phyloP scores from a whole-genome alignment of 2,113 vertebrate species.

The Candoia aspera region DNA sequence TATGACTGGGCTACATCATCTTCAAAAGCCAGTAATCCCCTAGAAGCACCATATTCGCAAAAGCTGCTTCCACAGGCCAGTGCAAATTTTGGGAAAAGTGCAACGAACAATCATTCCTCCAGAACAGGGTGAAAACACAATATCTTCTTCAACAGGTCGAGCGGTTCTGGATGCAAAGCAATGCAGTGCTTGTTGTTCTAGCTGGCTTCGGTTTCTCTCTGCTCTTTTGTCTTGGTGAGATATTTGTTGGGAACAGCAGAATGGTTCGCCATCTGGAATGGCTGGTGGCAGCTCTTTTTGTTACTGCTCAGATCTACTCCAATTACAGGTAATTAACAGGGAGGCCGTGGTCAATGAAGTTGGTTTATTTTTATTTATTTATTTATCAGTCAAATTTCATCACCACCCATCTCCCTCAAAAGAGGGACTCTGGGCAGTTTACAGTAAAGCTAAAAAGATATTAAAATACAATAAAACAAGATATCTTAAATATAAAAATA shows the following conservation, averaged over 20 bases:
- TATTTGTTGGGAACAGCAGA: constrained; percentile 58
- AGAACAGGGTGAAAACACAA: neutral
- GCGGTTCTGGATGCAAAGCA: constrained; percentile 96
- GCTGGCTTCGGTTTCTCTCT: constrained; percentile 84
- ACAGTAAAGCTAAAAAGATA: no score
- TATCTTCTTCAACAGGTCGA: constrained; percentile 81
- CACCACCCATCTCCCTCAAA: neutral
- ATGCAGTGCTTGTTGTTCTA: constrained; percentile 85
- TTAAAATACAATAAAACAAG: no score
- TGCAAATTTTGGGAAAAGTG: neutral
- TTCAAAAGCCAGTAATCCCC: neutral
- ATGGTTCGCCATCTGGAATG: constrained; percentile 76
- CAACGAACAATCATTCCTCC: neutral
- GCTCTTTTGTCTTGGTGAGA: constrained; percentile 61
- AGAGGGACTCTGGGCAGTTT: no score
- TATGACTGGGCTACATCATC: neutral
- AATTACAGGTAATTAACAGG: constrained; percentile 84
- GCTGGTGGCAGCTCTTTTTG: constrained; percentile 78
- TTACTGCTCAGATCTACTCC: constrained; percentile 77
- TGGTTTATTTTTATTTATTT: no score
- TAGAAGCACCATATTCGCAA: neutral
- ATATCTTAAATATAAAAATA: no score
- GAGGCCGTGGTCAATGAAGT: accelerated
- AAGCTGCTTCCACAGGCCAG: neutral
- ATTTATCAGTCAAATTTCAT: no score